Percentiles rank a stretch among this genome's conserved stretches.
phyloP scores from a whole-genome alignment of 1,140 invertebrate species.

The Spodoptera litura region DNA sequence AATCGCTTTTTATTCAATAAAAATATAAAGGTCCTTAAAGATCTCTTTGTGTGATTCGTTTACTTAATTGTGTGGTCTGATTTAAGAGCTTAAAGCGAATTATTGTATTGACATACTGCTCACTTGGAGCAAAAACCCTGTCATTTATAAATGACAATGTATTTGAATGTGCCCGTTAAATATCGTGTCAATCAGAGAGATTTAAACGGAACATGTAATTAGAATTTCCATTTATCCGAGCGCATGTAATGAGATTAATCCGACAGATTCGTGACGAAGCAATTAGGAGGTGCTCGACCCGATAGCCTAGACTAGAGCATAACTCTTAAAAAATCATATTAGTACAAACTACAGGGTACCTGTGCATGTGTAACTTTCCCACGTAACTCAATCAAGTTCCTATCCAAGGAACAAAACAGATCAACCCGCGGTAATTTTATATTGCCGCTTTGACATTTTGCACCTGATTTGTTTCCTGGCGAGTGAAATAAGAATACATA shows the following conservation, averaged over 20 bases:
- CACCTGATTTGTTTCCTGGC: conserved; percentile 38
- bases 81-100: not conserved
- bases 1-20: no score
- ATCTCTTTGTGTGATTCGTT: no score
- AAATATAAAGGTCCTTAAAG: no score
- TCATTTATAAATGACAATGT: not conserved
- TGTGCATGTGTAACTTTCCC: no score
- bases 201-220: no score
- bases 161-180: not conserved
- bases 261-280: no score
- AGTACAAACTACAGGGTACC: no score
- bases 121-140: not conserved
- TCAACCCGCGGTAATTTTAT: not conserved
- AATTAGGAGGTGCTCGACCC: no score
- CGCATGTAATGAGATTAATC: not conserved
- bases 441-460: conserved; percentile 26
- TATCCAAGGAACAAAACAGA: not conserved
- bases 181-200: no score
- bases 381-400: not conserved
- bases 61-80: not conserved
- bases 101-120: not conserved
- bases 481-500: conserved; percentile 5
- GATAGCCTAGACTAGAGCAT: no score
- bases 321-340: no score
- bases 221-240: not conserved